Evolutionary conservation across 2,797 vertebrate species (phyloP).

Genomic region (Novumbra hubbsi): DNA sequence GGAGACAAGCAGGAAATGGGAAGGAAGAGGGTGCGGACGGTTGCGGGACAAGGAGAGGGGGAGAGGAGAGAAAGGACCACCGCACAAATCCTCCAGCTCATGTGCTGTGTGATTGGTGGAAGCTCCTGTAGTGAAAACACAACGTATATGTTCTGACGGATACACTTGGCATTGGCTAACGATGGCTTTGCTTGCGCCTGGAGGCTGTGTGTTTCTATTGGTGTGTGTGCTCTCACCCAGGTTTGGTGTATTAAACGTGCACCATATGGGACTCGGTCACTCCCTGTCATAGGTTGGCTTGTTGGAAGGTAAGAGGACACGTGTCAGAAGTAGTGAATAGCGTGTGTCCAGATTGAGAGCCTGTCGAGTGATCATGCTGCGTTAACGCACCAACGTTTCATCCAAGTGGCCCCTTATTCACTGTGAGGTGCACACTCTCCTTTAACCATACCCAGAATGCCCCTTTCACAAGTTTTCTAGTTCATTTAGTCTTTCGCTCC

Average conservation of each 20-base stretch:
- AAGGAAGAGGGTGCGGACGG: neutral
- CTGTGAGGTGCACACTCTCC: no score
- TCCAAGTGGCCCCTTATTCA: neutral
- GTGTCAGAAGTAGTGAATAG: neutral
- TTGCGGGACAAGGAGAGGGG: neutral
- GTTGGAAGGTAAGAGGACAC: neutral
- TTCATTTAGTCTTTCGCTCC: neutral
- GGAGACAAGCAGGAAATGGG: neutral
- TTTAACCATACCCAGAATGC: neutral
- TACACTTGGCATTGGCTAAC: neutral
- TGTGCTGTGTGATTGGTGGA: neutral
- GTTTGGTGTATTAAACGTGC: constrained; percentile 12
- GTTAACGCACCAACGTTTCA: neutral
- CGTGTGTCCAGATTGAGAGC: neutral
- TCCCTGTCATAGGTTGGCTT: neutral
- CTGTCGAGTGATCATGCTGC: neutral
- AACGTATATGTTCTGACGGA: neutral
- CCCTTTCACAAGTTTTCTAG: neutral
- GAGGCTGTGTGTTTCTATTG: neutral
- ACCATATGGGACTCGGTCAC: neutral
- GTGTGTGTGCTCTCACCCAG: neutral
- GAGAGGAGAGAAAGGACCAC: neutral
- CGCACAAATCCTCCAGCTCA: neutral
- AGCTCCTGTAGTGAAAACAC: neutral
- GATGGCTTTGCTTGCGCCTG: neutral